phyloP scores from a whole-genome alignment of 2,797 vertebrate genomes.

The Crenichthys baileyi region DNA sequence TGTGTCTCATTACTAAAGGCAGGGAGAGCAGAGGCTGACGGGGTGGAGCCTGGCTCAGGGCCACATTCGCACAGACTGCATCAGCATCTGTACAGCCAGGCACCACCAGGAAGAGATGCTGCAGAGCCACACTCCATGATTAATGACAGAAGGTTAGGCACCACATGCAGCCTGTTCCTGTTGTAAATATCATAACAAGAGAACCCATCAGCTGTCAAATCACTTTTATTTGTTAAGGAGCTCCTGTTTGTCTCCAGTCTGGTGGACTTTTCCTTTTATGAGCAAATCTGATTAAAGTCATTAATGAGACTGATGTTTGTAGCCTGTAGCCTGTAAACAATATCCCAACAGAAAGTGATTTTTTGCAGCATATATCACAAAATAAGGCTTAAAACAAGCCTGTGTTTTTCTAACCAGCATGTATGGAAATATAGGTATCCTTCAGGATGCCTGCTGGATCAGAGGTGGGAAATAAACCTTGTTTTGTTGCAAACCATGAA shows the following conservation, averaged over 20 bases:
- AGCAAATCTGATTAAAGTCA: neutral
- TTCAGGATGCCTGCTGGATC: too few species aligned
- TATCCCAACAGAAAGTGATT: neutral
- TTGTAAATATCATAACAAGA: neutral
- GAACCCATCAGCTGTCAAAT: neutral
- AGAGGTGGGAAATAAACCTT: too few species aligned
- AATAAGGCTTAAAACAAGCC: neutral
- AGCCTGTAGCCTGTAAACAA: neutral
- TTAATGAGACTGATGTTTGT: neutral
- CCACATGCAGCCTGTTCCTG: neutral
- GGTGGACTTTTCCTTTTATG: neutral
- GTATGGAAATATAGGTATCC: too few species aligned
- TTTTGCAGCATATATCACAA: neutral
- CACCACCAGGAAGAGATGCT: conserved; percentile 78
- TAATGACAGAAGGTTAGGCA: conserved; percentile 33
- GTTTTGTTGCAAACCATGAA: too few species aligned
- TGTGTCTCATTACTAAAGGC: conserved; percentile 47
- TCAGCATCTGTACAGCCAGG: conserved; percentile 69
- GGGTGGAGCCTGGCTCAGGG: conserved; percentile 62
- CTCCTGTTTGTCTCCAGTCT: neutral
- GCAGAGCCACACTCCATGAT: conserved; percentile 46
- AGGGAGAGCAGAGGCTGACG: conserved; percentile 22
- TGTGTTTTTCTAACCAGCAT: too few species aligned
- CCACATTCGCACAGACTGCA: conserved; percentile 43
- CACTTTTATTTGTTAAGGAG: neutral